phyloP scores from a whole-genome alignment of 2,113 vertebrate genomes.

The Casuarius casuarius region DNA sequence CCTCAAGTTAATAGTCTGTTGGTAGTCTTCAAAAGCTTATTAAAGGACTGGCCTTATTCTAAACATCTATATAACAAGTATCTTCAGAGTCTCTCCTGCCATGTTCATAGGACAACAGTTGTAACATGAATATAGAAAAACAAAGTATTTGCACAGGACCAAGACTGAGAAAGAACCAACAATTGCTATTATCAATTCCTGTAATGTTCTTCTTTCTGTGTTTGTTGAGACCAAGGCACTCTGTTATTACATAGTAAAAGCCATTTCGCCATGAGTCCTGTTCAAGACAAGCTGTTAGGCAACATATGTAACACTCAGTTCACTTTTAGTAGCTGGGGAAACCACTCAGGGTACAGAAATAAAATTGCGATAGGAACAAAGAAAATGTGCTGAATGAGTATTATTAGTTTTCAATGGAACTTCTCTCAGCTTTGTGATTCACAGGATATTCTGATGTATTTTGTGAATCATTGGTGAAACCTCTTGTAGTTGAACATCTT shows the following conservation, averaged over 20 bases:
- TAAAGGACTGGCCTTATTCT: neutral
- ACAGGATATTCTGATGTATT: neutral
- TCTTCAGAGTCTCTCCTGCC: neutral
- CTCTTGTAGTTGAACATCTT: neutral
- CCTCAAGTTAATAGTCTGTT: neutral
- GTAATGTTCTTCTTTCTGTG: neutral
- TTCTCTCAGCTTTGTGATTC: neutral
- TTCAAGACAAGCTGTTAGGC: neutral
- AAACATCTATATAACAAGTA: neutral
- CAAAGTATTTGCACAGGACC: neutral
- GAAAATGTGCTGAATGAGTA: neutral
- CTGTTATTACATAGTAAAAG: neutral
- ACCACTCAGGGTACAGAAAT: neutral
- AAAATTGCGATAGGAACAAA: neutral
- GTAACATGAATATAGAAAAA: neutral
- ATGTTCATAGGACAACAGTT: fast-evolving
- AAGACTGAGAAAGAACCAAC: neutral
- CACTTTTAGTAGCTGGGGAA: neutral
- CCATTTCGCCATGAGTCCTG: neutral
- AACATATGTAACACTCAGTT: neutral
- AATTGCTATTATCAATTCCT: neutral
- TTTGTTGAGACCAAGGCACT: neutral
- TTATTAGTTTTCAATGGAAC: neutral
- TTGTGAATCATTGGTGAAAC: neutral
- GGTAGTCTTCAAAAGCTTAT: neutral